phyloP scores from a whole-genome alignment of 2,888 invertebrate species.

The Drosophila nigritarsus region DNA sequence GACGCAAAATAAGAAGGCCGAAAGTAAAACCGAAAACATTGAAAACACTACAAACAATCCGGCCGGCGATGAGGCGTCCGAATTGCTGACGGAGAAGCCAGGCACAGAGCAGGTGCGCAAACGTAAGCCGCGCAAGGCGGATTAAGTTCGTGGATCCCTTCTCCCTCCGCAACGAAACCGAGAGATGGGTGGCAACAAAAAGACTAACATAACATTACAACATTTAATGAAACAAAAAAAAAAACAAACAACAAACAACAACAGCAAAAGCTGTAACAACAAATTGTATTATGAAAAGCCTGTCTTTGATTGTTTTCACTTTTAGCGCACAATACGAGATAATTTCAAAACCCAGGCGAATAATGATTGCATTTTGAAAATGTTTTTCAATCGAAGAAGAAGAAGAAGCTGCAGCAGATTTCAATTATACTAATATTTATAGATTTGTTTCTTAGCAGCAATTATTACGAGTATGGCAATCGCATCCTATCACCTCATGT shows the following conservation, averaged over 20 bases:
- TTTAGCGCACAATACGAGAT: conserved; percentile 55
- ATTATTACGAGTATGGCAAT: conserved; percentile 33
- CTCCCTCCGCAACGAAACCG: background rate
- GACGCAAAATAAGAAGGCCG: conserved; percentile 53
- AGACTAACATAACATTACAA: conserved; percentile 60
- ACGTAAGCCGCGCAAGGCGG: conserved; percentile 90
- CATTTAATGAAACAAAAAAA: conserved; percentile 33
- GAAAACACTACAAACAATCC: conserved; percentile 34
- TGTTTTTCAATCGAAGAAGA: conserved; percentile 21
- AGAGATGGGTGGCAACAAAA: conserved; percentile 54
- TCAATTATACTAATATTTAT: background rate
- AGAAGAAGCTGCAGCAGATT: conserved; percentile 12
- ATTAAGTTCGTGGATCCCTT: conserved; percentile 83
- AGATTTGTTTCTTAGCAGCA: conserved; percentile 34
- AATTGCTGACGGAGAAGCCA: conserved; percentile 44
- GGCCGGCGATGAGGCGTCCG: conserved; percentile 50
- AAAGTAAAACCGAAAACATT: conserved; percentile 55
- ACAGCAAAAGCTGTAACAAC: conserved; percentile 31
- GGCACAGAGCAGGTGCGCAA: conserved; percentile 87
- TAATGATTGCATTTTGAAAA: conserved; percentile 28
- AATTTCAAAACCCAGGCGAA: conserved; percentile 19
- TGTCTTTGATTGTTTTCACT: conserved; percentile 40
- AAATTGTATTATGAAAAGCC: conserved; percentile 35
- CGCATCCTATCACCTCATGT: conserved; percentile 54
- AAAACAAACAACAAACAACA: background rate